Base-by-base conservation (phyloP, 2,113 vertebrate species). In the Urocitellus parryii region DNA sequence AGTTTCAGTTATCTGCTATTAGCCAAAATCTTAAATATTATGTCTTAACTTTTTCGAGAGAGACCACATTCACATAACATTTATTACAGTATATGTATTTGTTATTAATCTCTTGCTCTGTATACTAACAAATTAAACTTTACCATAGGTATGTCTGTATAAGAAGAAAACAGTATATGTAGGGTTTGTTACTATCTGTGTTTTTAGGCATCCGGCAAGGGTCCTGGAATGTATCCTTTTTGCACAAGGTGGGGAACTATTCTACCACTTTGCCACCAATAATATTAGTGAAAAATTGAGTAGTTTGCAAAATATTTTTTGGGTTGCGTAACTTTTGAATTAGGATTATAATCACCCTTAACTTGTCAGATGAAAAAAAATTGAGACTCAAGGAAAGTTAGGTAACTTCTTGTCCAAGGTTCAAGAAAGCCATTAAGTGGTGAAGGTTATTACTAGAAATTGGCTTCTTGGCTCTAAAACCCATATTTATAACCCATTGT, bases 361-460 rank as follows among this genome's bases (percentile, higher is more conserved):
- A 37, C 17, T 79, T 85, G 39, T 70, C 16, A 94, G 72, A 74
- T 88, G 76, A 95, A 77, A 82, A 82, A 56, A 88, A 82, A 65
- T 77, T 42, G 25, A 89, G 42, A 68, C 29, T 67, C 22, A 73
- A 45, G 48, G 48, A 37, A 85, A 29, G 78, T 61, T 78, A 91
- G 63, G 24, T 70, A 73, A 88, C n/a, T 79, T 74, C n/a, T 76
- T 80, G 18, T 22, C 56, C 39, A 77, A 51, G n/a, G 65, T 73
- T 9, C 22, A 68, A 45, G 58, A 89, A 76, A 3, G 24, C 73
- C 76, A 34, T 80, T 89, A 68, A 51, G 1, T 88, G 34, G 72
- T 67, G 5, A 92, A 29, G 17, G 24, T 79, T 91, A 74, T 45
- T 65, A 63, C 24, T 81, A 70, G 74, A 85, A 92, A 42, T 85